These are phyloP conservation scores for Agrotis ipsilon DNA, from an alignment of 2,888 invertebrate genomes.

Conservation along the genomic window DNA sequence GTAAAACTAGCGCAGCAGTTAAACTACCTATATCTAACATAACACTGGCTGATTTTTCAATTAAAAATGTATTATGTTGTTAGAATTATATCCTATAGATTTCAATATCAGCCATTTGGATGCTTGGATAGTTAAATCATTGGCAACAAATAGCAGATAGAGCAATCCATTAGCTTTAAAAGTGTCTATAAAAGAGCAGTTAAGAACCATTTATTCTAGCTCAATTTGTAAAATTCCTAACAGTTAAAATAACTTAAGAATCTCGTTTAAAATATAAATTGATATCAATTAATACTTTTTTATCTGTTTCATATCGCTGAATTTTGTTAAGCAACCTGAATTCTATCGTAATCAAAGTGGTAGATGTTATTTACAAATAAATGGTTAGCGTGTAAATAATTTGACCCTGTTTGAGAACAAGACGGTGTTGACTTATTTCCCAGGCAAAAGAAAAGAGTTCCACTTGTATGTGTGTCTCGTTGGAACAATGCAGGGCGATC, in stretches of 20 bases:
- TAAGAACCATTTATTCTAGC: slow-evolving; percentile 36
- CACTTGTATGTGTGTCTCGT: slow-evolving; percentile 75
- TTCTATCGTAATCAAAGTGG: slow-evolving; percentile 46
- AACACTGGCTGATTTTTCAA: no score
- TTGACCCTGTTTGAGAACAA: slow-evolving; percentile 65
- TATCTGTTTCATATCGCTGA: slow-evolving; percentile 16
- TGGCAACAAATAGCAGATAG: neutral
- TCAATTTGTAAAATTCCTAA: slow-evolving; percentile 35
- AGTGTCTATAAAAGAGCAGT: slow-evolving; percentile 32
- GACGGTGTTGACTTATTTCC: slow-evolving; percentile 77
- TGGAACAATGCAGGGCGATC: slow-evolving; percentile 76
- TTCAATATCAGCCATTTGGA: slow-evolving; percentile 6
- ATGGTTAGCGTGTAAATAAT: slow-evolving; percentile 47
- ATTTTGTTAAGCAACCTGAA: slow-evolving; percentile 31
- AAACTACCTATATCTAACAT: no score
- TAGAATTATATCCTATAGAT: neutral
- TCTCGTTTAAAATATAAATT: slow-evolving; percentile 22
- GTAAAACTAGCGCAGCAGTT: no score
- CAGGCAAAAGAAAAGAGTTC: slow-evolving; percentile 85
- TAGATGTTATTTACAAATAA: slow-evolving; percentile 39
- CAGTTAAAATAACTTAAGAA: slow-evolving; percentile 28
- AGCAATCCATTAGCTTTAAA: slow-evolving; percentile 11
- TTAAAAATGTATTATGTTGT: no score
- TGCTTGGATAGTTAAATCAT: neutral
- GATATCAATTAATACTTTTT: slow-evolving; percentile 28